Evolutionary conservation across 2,888 invertebrate genomes (phyloP), one percentile per base, ranked within the genome.

Genomic region (Xestia sexstrigata): DNA sequence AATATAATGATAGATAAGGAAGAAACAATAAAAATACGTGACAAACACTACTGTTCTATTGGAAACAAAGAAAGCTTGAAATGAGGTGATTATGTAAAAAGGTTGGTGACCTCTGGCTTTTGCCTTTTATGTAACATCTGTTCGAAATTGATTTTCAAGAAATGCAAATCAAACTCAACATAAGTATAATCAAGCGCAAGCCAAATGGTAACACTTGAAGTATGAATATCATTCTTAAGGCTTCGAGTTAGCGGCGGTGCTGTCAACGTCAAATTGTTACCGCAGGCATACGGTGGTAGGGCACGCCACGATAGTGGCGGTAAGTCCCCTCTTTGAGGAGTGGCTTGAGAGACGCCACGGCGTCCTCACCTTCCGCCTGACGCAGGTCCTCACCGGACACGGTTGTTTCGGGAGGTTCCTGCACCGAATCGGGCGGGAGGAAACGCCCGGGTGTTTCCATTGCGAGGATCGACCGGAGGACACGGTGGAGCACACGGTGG

Each of bases 71-170:
- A 45, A 52, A 62, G 13, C 60, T 26, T 23, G 49, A 60, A 79
- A 79, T 35, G 8, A 45, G n/a, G 45, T 55, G 35, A 52, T 52
- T 55, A 65, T 66, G 55, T 81, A 26, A 49, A 73, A 73, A 78
- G 81, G 74, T 73, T 42, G 42, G n/a, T 42, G 65, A 58, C 74
- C 42, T 58, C 65, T 65, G 81, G 23, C 15, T 26, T 79, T 80
- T 39, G 17, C 20, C 7, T 55, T 71, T n/a, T 39, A 55, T 52
- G 78, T 55, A 78, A 73, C 78, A 78, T 78, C 78, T 78, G 73
- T 72, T 71, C 47, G 65, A 73, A 42, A 81, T 78, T 78, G 74
- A 81, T n/a, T 58, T 65, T 73, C 65, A n/a, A 58, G 72, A 55
- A 79, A 78, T 71, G 63, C 39, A 47, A 80, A 78, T 78, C 20